Evolutionary conservation across 1,140 invertebrate genomes (phyloP), one percentile per base, ranked within the genome.

Genomic region (Caenorhabditis briggsae): DNA sequence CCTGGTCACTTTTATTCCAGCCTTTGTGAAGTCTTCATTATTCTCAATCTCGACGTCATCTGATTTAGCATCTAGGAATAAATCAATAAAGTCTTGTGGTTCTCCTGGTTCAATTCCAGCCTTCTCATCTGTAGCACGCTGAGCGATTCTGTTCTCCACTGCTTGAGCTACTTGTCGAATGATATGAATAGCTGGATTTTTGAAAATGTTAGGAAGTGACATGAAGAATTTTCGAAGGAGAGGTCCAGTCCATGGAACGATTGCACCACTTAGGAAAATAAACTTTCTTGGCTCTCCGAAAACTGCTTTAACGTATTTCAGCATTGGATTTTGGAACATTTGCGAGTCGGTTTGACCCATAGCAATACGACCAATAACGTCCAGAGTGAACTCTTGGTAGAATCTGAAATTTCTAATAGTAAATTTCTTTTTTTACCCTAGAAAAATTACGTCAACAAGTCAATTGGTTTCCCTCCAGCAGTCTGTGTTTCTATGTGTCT

Each of bases 341-440:
- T 65, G 53, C 5, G 74, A 70, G 41, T 59, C 85, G 11, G 82
- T 86, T 61, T 88, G 85, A 25, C 87, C 87, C 50, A 88, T 55
- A 3, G 87, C 87, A 9, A 88, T 65, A 16, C 87, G 70, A 14
- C 87, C 58, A 58, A 86, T 87, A 5, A 82, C 58, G 78, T 88
- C 87, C 18, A 88, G 55, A 6, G 84, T 88, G 82, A 78, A 74
- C 64, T 88, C 84, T 86, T 88, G 87, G 56, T 78, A 88, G 55
- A 88, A 83, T 25, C 59, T 61, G 3, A 14, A 61, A 61, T 11
- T 53, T 8, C 2, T 11, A 16, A 11, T 53, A 0, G 16, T 20
- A 33, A 58, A 5, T 53, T 2, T 53, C 2, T 14, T 14, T 14
- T 14, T 2, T 11, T 14, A 53, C 0, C 11, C 16, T 8, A 25